A percentile compares a stretch with the other conserved stretches of the same genome.
Conservation (phyloP, 2,113 vertebrate genomes). For the Pampusana beccarii region DNA sequence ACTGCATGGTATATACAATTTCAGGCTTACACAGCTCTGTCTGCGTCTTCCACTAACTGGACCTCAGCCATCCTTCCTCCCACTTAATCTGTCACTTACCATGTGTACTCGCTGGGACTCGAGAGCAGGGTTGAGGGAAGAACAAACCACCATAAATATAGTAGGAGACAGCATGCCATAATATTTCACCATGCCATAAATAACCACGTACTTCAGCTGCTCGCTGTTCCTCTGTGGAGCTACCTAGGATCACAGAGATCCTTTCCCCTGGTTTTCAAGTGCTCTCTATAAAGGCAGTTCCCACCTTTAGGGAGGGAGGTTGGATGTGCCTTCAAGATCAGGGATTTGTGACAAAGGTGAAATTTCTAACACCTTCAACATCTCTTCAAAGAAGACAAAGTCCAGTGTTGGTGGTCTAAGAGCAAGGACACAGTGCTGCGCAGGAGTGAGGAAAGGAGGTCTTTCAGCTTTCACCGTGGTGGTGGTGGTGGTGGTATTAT, state of each 20-base stretch:
- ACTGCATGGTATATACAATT: neutral
- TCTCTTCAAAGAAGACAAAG: neutral
- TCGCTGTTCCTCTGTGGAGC: neutral
- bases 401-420: neutral
- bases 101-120: neutral
- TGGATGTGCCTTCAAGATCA: neutral
- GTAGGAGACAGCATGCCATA: slow-evolving; percentile 1
- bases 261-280: neutral
- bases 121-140: slow-evolving; percentile 26
- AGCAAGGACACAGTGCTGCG: neutral
- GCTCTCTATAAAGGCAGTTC: neutral
- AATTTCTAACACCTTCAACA: neutral
- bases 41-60: slow-evolving; percentile 22
- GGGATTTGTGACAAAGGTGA: neutral
- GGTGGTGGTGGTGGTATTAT: neutral
- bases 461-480: neutral
- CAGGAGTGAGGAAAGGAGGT: neutral
- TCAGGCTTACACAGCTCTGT: neutral
- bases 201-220: neutral
- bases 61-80: slow-evolving; percentile 49
- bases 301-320: neutral
- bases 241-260: neutral
- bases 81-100: slow-evolving; percentile 44
- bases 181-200: slow-evolving; percentile 29
- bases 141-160: slow-evolving; percentile 26